Base-by-base conservation (phyloP, 37 sponge, comb jelly and placozoan species). In the Beroe ovata region DNA sequence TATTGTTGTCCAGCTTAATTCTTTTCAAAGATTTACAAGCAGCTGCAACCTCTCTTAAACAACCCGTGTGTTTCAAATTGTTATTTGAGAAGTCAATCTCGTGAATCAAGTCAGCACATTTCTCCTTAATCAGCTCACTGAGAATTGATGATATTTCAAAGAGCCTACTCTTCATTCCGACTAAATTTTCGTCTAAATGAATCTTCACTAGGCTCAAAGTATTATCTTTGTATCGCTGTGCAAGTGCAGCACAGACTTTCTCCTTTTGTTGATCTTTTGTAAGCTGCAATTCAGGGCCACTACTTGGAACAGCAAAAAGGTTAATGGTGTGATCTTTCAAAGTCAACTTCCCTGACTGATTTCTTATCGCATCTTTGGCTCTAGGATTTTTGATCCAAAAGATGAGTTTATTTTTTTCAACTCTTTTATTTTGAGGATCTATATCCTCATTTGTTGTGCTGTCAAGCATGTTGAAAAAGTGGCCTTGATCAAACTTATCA, bases 51-150 rank as follows among this genome's bases (percentile, higher is more conserved):
- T 16, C 42, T 40, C 84, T 77, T n/a, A 40, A 14, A 77, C 84
- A 77, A 36, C 84, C 84, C 20, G 84, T 36, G 25, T 77, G 84
- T 36, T 77, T 77, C 22, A 77, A 77, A 1, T 4, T 40, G 23
- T 77, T 77, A n/a, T 42, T 77, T 22, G 84, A 77, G 54, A 77
- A 77, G 28, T 77, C 84, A 6, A 77, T 77, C 47, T 77, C 84
- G 4, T 21, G 54, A 39, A 77, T 21, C 0, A 39, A 4, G 41
- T 77, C 84, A n/a, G 84, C 84, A 77, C 84, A 77, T 23, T 77
- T 77, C 38, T 77, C 84, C 18, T 33, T 22, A 6, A 77, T 77
- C 22, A 77, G 38, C 84, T 77, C 84, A 22, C 84, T 26, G 1
- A 77, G n/a, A 19, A 77, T 25, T 4, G 22, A 4, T 3, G 84